Conservation (phyloP, 30 jellyfish, hydroid and myxozoan genomes). For the Hydractinia symbiolongicarpus region DNA sequence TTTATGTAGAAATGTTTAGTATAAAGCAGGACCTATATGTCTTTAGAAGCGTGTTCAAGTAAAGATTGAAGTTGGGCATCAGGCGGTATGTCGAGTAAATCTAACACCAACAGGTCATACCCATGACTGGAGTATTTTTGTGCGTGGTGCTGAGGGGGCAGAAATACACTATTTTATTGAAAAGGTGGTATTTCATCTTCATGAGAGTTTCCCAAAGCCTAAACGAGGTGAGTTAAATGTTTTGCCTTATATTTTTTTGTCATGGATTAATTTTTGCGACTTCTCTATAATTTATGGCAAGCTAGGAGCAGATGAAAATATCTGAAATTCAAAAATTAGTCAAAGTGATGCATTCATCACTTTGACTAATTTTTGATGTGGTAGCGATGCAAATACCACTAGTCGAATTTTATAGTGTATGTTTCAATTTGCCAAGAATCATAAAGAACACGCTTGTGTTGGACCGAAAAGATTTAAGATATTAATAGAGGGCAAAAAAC, state of each 20-base stretch:
- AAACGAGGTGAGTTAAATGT: slow-evolving; percentile 58
- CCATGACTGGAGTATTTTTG: slow-evolving; percentile 96
- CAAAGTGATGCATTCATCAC: too few relatives aligned
- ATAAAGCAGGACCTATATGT: slow-evolving; percentile 1
- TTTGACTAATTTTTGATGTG: too few relatives aligned
- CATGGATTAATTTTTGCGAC: not conserved
- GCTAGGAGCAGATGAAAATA: too few relatives aligned
- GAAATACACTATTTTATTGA: slow-evolving; percentile 91
- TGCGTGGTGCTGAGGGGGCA: slow-evolving; percentile 91
- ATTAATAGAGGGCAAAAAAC: too few relatives aligned
- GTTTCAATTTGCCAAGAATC: too few relatives aligned
- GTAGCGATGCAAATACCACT: too few relatives aligned
- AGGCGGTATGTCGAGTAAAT: slow-evolving; percentile 75
- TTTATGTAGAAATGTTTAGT: too few relatives aligned
- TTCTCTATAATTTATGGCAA: not conserved
- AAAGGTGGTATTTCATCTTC: slow-evolving; percentile 84
- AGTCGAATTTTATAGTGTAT: too few relatives aligned
- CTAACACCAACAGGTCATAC: slow-evolving; percentile 78
- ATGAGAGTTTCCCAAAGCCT: slow-evolving; percentile 94
- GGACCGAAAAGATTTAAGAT: too few relatives aligned
- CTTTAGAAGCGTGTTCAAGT: slow-evolving; percentile 82
- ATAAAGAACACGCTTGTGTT: too few relatives aligned
- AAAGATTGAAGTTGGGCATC: slow-evolving; percentile 95
- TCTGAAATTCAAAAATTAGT: too few relatives aligned
- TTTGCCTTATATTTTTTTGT: not conserved